These are phyloP conservation scores for Aphidius colemani DNA, from an alignment of 2,888 invertebrate genomes.

Conservation along the genomic window DNA sequence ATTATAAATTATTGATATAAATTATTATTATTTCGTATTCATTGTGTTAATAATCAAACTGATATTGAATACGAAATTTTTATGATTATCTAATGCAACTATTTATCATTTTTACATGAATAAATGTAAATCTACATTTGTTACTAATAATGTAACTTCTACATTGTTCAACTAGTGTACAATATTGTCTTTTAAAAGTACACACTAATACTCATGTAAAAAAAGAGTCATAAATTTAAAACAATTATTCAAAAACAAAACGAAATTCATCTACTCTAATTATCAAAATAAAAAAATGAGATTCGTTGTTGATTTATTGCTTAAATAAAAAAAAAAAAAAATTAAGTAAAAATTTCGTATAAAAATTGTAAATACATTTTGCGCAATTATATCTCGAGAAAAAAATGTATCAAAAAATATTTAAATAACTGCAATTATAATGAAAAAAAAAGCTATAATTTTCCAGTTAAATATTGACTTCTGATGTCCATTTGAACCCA, in stretches of 20 bases:
- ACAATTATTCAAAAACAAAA: background rate
- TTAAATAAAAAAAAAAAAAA: background rate
- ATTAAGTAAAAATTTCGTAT: slow-evolving; percentile 12
- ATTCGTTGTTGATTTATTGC: too few species aligned
- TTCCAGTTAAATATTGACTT: slow-evolving; percentile 45
- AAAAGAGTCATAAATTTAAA: background rate
- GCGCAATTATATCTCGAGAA: background rate
- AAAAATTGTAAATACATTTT: slow-evolving; percentile 18
- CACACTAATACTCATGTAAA: background rate
- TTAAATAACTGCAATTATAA: too few species aligned
- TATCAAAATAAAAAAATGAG: background rate
- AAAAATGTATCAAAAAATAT: background rate
- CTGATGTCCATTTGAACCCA: slow-evolving; percentile 60
- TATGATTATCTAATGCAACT: slow-evolving; percentile 21
- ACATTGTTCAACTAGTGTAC: too few species aligned
- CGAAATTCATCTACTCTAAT: background rate
- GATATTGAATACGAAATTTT: slow-evolving; percentile 2
- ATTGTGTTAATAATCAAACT: background rate
- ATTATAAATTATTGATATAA: too few species aligned
- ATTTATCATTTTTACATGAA: background rate
- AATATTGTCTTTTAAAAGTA: background rate
- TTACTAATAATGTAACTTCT: too few species aligned
- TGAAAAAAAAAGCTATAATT: too few species aligned
- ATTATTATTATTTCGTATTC: too few species aligned
- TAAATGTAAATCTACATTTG: too few species aligned